These are phyloP conservation scores for Heliocidaris tuberculata DNA, from an alignment of 35 echinoderm and acorn worm species.

Conservation along the genomic window DNA sequence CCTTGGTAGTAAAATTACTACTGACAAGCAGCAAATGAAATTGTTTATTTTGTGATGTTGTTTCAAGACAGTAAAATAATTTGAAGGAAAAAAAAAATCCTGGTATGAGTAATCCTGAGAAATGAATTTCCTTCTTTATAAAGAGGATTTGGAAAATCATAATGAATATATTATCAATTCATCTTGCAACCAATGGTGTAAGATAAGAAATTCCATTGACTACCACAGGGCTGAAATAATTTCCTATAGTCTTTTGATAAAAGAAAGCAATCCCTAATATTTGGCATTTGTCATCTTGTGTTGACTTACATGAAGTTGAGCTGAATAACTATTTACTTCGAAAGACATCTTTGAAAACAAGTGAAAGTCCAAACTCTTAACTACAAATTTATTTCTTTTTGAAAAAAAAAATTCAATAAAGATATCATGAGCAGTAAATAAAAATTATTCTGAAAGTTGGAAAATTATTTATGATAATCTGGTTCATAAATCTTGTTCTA, in stretches of 20 bases:
- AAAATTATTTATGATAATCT: too few relatives aligned
- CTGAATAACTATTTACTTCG: background rate
- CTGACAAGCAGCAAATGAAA: too few relatives aligned
- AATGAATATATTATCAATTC: background rate
- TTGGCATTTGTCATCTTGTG: background rate
- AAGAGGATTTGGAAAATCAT: background rate
- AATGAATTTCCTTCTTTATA: background rate
- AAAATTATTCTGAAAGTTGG: too few relatives aligned
- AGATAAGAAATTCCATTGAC: background rate
- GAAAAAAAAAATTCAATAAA: background rate
- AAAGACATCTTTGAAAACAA: background rate
- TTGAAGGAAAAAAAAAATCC: background rate
- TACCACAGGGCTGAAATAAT: background rate
- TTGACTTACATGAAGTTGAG: background rate
- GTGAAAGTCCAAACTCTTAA: background rate
- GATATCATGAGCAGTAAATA: background rate
- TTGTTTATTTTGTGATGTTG: too few relatives aligned
- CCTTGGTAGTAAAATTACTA: too few relatives aligned
- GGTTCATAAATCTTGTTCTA: too few relatives aligned
- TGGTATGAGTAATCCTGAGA: background rate
- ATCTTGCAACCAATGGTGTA: background rate
- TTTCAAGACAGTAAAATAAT: background rate
- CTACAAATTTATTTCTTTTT: background rate
- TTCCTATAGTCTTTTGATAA: too few relatives aligned
- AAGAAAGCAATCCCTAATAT: background rate